A percentile compares a stretch with the other conserved stretches of the same genome.
Conservation (phyloP, 2,797 vertebrate species). For the Uromys caudimaculatus region DNA sequence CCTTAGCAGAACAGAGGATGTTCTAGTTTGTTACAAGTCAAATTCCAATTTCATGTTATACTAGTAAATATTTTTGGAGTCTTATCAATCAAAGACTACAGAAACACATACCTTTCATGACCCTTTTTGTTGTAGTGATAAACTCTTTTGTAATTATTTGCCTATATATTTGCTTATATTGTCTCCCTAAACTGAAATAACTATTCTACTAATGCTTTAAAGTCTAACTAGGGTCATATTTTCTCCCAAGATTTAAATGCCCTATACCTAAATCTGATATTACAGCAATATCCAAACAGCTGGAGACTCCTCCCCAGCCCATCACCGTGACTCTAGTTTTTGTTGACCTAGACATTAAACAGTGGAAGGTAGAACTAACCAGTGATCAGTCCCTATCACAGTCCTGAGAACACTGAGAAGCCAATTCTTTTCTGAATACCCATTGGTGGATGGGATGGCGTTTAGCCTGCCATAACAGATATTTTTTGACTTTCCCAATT, state of each 20-base stretch:
- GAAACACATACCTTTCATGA: background rate
- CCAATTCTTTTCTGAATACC: background rate
- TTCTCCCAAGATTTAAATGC: constrained; percentile 45
- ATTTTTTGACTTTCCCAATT: constrained; percentile 43
- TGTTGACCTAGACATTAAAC: background rate
- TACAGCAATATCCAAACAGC: background rate
- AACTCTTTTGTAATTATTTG: constrained; percentile 1
- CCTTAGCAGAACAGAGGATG: background rate
- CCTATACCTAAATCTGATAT: background rate
- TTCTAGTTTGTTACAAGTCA: constrained; percentile 46
- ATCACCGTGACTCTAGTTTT: constrained; percentile 8
- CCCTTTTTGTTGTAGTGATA: background rate
- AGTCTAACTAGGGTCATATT: background rate
- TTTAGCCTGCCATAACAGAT: background rate
- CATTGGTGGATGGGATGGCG: background rate
- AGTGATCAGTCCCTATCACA: background rate
- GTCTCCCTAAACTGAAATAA: background rate
- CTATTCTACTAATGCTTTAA: background rate
- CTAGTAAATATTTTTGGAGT: constrained; percentile 43
- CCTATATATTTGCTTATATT: background rate
- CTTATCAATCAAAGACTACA: constrained; percentile 15
- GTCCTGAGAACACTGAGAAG: background rate
- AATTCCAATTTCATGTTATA: constrained; percentile 15
- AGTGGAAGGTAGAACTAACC: background rate
- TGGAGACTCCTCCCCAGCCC: background rate